These are phyloP conservation scores for Hypolimnas misippus DNA, from an alignment of 2,888 invertebrate species.

Conservation along the genomic window DNA sequence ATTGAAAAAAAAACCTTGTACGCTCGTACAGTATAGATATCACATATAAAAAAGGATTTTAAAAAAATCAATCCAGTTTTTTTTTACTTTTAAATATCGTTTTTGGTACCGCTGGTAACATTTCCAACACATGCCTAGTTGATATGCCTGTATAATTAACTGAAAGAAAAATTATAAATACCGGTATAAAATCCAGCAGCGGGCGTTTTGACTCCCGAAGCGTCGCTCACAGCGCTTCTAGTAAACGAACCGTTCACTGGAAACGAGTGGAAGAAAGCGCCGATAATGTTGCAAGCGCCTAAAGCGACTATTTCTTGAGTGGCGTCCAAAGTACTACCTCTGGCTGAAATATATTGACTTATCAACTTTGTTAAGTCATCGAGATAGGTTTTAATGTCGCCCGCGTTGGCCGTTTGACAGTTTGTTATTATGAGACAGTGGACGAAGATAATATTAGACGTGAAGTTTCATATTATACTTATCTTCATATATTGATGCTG, in stretches of 20 bases:
- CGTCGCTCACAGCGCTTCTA: slow-evolving; percentile 91
- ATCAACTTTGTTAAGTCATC: slow-evolving; percentile 55
- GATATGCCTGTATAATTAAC: background rate
- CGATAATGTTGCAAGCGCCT: slow-evolving; percentile 89
- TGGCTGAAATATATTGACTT: slow-evolving; percentile 72
- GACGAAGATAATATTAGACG: background rate
- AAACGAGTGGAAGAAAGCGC: slow-evolving; percentile 90
- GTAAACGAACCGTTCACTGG: slow-evolving; percentile 91
- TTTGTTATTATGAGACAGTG: slow-evolving; percentile 10
- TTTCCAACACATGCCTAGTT: background rate
- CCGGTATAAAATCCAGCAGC: slow-evolving; percentile 90
- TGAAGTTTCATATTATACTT: background rate
- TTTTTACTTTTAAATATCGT: too few species aligned
- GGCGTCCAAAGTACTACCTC: slow-evolving; percentile 88
- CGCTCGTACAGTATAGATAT: too few species aligned
- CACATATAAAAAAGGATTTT: too few species aligned
- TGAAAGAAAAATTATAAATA: slow-evolving; percentile 50
- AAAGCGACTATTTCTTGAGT: slow-evolving; percentile 92
- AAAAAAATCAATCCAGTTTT: too few species aligned
- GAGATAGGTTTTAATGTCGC: slow-evolving; percentile 47
- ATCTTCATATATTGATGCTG: too few species aligned
- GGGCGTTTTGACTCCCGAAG: slow-evolving; percentile 90
- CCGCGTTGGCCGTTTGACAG: slow-evolving; percentile 7
- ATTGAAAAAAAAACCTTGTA: too few species aligned
- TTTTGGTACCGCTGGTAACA: too few species aligned